phyloP scores from a whole-genome alignment of 2,113 vertebrate genomes.

The Vulpes ferrilata region DNA sequence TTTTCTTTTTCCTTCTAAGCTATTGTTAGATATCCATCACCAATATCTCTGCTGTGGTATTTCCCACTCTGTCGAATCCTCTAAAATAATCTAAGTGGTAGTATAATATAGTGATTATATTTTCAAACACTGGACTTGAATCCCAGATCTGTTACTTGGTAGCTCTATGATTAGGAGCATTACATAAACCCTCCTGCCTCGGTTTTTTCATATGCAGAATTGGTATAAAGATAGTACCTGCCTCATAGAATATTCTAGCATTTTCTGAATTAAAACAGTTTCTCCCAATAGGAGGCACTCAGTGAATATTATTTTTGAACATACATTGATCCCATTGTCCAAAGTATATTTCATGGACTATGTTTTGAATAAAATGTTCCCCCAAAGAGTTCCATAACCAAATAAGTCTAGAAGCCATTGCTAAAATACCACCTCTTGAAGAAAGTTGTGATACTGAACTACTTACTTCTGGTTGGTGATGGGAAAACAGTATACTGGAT shows the following conservation, averaged over 20 bases:
- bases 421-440: not conserved
- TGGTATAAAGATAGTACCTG: not conserved
- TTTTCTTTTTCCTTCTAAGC: not conserved
- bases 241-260: not conserved
- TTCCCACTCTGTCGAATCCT: not conserved
- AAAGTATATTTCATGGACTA: not conserved
- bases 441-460: not conserved
- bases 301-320: not conserved
- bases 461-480: not conserved
- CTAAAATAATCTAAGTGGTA: not conserved
- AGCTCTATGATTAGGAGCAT: not conserved
- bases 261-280: not conserved
- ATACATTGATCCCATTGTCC: not conserved
- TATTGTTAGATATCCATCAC: not conserved
- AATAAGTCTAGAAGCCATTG: not conserved
- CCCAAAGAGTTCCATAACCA: not conserved
- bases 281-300: not conserved
- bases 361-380: not conserved
- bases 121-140: constrained; percentile 36
- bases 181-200: not conserved
- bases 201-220: not conserved
- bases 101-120: not conserved
- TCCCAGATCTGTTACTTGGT: not conserved
- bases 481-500: not conserved
- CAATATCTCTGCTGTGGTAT: not conserved